Percentiles rank a stretch among this genome's conserved stretches.
Conservation (phyloP, 2,888 invertebrate species). For the Rhingia rostrata region DNA sequence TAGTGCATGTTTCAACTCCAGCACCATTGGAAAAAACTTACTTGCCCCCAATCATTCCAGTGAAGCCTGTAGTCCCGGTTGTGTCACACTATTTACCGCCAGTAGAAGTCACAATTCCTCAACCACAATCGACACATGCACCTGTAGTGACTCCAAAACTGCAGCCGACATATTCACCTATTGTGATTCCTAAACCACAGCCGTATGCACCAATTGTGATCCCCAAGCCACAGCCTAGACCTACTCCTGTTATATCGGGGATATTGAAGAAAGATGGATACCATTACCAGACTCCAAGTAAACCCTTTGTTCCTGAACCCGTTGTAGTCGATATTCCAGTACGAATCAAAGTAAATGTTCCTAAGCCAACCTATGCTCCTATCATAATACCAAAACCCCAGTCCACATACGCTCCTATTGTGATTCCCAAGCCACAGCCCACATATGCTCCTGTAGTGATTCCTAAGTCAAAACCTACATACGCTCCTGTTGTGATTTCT, state of each 20-base stretch:
- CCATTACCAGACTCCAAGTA: neutral
- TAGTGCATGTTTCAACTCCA: constrained; percentile 51
- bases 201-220: neutral
- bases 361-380: too few species aligned
- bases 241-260: neutral
- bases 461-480: constrained; percentile 12
- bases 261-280: neutral
- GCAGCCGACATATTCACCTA: neutral
- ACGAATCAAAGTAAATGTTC: neutral
- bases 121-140: constrained; percentile 5
- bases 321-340: neutral
- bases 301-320: neutral
- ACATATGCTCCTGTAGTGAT: constrained; percentile 1
- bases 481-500: neutral
- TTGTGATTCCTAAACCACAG: constrained; percentile 10
- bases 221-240: constrained; percentile 2
- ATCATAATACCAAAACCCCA: too few species aligned
- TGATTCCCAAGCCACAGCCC: neutral
- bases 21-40: constrained; percentile 8
- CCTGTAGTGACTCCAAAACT: neutral
- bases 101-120: neutral
- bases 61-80: constrained; percentile 3
- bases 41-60: constrained; percentile 4
- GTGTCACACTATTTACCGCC: constrained; percentile 37
- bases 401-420: neutral